Conservation (phyloP, 2,113 vertebrate species). For the Gobio gobio region DNA sequence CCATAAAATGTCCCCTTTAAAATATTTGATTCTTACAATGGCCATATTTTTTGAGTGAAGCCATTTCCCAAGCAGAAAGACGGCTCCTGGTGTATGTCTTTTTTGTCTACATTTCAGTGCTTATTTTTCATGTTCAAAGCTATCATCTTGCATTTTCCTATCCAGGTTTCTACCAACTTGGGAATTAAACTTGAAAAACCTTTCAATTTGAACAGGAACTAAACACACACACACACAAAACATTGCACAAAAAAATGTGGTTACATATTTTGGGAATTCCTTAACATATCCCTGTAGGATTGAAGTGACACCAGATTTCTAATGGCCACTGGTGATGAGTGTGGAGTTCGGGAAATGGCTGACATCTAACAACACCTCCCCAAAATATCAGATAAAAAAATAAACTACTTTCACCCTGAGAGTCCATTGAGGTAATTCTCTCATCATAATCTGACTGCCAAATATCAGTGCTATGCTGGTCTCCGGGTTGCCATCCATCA, state of each 20-base stretch:
- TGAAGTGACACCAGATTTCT: background rate
- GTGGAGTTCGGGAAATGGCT: background rate
- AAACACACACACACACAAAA: background rate
- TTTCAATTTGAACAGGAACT: background rate
- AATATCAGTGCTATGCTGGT: slow-evolving; percentile 50
- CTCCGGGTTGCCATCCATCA: slow-evolving; percentile 55
- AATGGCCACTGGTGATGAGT: background rate
- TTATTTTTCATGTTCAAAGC: slow-evolving; percentile 9
- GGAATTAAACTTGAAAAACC: background rate
- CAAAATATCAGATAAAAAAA: slow-evolving; percentile 1
- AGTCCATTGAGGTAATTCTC: slow-evolving; percentile 46
- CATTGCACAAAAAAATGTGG: background rate
- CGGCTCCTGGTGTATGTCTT: background rate
- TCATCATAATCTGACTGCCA: slow-evolving; percentile 52
- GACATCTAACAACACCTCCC: slow-evolving; percentile 7
- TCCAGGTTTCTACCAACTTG: background rate
- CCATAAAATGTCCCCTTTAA: background rate
- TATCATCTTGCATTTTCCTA: background rate
- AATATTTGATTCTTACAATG: background rate
- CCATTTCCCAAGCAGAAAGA: background rate
- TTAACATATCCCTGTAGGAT: background rate
- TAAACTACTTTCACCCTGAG: slow-evolving; percentile 33
- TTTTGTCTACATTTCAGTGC: background rate
- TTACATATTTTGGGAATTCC: background rate
- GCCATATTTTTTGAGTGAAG: background rate